Evolutionary conservation across 2,888 invertebrate species (phyloP).

Genomic region (Lycaena phlaeas): DNA sequence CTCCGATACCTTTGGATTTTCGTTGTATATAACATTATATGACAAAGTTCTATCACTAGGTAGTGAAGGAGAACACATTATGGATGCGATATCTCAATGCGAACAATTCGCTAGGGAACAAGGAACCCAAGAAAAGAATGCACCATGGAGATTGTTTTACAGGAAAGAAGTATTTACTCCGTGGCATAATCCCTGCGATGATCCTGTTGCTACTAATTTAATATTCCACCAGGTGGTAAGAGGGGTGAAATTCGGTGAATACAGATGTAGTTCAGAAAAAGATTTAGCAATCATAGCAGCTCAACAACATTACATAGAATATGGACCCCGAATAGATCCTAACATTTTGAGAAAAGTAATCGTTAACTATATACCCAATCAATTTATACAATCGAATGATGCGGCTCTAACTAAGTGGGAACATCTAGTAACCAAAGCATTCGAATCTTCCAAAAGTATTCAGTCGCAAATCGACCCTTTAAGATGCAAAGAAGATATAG

Average conservation of each 20-base stretch:
- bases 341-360: constrained; percentile 80
- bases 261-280: constrained; percentile 85
- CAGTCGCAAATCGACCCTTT: constrained; percentile 76
- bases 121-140: constrained; percentile 86
- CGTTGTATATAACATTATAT: constrained; percentile 89
- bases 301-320: constrained; percentile 91
- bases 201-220: constrained; percentile 87
- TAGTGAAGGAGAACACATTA: constrained; percentile 90
- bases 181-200: constrained; percentile 91
- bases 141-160: constrained; percentile 91
- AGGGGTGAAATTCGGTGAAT: constrained; percentile 94
- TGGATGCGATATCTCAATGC: constrained; percentile 97
- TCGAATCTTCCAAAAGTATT: constrained; percentile 80
- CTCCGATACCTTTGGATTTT: constrained; percentile 91
- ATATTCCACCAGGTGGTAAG: constrained; percentile 91
- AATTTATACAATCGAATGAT: constrained; percentile 76
- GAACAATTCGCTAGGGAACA: constrained; percentile 96
- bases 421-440: constrained; percentile 79
- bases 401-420: constrained; percentile 81
- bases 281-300: constrained; percentile 92
- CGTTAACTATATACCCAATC: constrained; percentile 86
- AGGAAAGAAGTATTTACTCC: constrained; percentile 92
- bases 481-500: constrained; percentile 91
- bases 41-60: constrained; percentile 94
- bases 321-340: constrained; percentile 77